phyloP scores from a whole-genome alignment of 1,140 invertebrate species.

The Solen grandis region DNA sequence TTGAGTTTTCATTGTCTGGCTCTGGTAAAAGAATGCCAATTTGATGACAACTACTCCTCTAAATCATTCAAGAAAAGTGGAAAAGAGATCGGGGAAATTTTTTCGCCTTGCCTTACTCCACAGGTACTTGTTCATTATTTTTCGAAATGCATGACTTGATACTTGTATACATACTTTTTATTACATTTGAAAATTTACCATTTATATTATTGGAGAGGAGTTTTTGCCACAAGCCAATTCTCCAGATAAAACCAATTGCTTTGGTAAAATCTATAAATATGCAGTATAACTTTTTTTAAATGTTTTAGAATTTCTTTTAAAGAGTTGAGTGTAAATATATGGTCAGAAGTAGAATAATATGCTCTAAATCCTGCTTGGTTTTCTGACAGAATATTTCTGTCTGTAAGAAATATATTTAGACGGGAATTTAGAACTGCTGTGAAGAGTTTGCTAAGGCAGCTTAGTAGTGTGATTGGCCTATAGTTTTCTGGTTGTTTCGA shows the following conservation, averaged over 20 bases:
- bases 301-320: not conserved
- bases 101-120: no score
- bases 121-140: no score
- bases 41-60: no score
- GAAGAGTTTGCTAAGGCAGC: conserved; percentile 12
- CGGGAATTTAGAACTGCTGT: conserved; percentile 16
- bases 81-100: no score
- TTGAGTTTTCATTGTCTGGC: no score
- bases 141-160: no score
- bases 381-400: not conserved
- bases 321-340: conserved; percentile 3
- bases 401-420: not conserved
- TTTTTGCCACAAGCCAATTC: not conserved
- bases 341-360: conserved; percentile 5
- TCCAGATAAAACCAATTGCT: conserved; percentile 10
- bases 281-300: conserved; percentile 2
- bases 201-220: not conserved
- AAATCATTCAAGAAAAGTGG: no score
- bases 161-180: no score
- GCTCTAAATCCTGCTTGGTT: conserved; percentile 16
- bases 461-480: no score
- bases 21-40: no score
- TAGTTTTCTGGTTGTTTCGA: not conserved
- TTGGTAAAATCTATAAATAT: no score
- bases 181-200: not conserved